Conservation (phyloP, 2,888 invertebrate species). For the Lasioglossum villosulum region DNA sequence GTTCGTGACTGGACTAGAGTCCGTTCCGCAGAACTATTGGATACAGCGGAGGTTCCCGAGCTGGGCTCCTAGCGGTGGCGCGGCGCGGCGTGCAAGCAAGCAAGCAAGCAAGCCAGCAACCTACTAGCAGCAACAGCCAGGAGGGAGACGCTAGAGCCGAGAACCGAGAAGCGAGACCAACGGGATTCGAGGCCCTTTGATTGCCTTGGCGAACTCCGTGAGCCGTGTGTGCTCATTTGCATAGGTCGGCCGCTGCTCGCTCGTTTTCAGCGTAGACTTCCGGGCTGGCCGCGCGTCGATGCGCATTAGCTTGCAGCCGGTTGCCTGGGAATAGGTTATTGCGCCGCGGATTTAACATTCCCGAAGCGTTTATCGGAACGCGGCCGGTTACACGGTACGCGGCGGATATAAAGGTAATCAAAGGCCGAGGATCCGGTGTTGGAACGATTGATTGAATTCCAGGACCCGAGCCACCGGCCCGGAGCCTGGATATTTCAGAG, state of each 20-base stretch:
- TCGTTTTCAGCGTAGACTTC: slow-evolving; percentile 63
- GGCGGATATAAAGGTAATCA: slow-evolving; percentile 69
- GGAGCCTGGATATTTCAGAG: slow-evolving; percentile 57
- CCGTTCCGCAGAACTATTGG: slow-evolving; percentile 15
- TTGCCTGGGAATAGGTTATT: slow-evolving; percentile 66
- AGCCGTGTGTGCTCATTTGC: slow-evolving; percentile 64
- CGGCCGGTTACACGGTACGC: slow-evolving; percentile 54
- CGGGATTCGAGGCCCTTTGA: slow-evolving; percentile 50
- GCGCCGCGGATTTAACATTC: slow-evolving; percentile 77
- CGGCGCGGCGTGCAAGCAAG: not conserved
- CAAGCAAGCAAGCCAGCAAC: not conserved
- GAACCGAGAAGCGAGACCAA: not conserved
- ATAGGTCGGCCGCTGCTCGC: slow-evolving; percentile 56
- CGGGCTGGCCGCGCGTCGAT: slow-evolving; percentile 50
- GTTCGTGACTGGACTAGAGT: slow-evolving; percentile 50
- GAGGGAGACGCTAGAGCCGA: not conserved
- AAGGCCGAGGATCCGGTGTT: slow-evolving; percentile 62
- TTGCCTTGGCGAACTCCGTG: slow-evolving; percentile 48
- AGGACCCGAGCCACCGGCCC: slow-evolving; percentile 21
- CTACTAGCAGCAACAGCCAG: not conserved
- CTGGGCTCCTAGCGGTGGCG: not conserved
- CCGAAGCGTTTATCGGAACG: slow-evolving; percentile 66
- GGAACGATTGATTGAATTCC: slow-evolving; percentile 61
- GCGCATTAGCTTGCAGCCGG: slow-evolving; percentile 56
- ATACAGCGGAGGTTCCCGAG: not conserved